phyloP scores from a whole-genome alignment of 2,797 vertebrate species.

The Melanotaenia maccullochi region DNA sequence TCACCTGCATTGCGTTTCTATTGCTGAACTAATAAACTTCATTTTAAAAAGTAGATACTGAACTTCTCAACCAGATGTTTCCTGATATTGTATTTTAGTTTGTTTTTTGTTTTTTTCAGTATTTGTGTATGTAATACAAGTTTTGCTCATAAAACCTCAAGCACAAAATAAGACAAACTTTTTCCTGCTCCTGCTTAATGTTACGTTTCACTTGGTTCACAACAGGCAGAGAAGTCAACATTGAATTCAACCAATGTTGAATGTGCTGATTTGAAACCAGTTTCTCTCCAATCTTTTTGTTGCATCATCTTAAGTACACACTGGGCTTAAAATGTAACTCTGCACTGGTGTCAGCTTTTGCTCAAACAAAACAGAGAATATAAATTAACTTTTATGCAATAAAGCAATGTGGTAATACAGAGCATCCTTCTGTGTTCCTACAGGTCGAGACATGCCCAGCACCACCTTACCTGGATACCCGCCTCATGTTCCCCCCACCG shows the following conservation, averaged over 20 bases:
- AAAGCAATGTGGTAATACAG: slow-evolving; percentile 20
- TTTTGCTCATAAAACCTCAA: background rate
- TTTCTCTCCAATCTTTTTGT: background rate
- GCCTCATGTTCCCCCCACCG: slow-evolving; percentile 96
- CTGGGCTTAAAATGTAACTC: background rate
- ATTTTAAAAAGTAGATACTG: background rate
- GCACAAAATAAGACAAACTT: background rate
- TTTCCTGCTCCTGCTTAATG: slow-evolving; percentile 2
- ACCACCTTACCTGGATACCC: slow-evolving; percentile 99
- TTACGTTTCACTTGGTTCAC: background rate
- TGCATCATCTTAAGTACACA: background rate
- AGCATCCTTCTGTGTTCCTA: slow-evolving; percentile 46
- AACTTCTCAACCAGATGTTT: background rate
- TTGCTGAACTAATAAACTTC: background rate
- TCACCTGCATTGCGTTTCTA: slow-evolving; percentile 1
- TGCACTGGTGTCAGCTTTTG: slow-evolving; percentile 11
- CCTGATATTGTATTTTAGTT: background rate
- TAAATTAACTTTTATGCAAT: background rate
- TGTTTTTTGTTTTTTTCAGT: background rate
- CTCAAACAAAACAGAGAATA: background rate
- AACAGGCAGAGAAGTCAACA: background rate
- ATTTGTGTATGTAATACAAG: background rate
- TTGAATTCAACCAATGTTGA: background rate
- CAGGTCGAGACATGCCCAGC: slow-evolving; percentile 98
- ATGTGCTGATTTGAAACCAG: background rate